A percentile compares a stretch with the other conserved stretches of the same genome.
These are phyloP conservation scores for Dendrolimus pini DNA, from an alignment of 2,888 invertebrate genomes.

Conservation along the genomic window DNA sequence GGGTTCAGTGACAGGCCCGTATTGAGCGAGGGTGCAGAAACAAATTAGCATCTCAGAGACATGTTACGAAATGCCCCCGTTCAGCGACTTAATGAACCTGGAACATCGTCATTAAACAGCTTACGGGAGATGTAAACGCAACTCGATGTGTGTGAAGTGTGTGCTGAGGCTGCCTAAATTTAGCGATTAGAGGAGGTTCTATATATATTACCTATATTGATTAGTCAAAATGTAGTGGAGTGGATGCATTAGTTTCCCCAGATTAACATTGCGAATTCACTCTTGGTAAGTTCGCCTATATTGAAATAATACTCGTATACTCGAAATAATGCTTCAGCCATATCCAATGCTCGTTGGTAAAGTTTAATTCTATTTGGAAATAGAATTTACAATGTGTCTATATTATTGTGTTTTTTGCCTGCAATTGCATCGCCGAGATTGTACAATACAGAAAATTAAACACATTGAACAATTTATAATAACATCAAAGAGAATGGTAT, in stretches of 20 bases:
- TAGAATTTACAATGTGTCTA: too few relatives aligned
- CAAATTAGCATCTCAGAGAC: conserved; percentile 72
- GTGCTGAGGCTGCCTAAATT: conserved; percentile 41
- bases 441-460: too few relatives aligned
- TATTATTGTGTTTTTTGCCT: too few relatives aligned
- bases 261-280: not conserved
- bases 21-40: conserved; percentile 62
- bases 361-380: too few relatives aligned
- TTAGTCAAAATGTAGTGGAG: conserved; percentile 20
- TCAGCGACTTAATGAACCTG: conserved; percentile 60
- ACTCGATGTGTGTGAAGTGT: conserved; percentile 22
- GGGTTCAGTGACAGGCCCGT: conserved; percentile 50
- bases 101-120: conserved; percentile 65
- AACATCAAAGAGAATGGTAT: too few relatives aligned
- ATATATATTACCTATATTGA: conserved; percentile 34
- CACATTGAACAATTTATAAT: too few relatives aligned
- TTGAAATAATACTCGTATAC: too few relatives aligned
- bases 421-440: too few relatives aligned
- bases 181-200: conserved; percentile 49
- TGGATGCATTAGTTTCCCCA: conserved; percentile 3
- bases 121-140: conserved; percentile 43
- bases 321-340: too few relatives aligned
- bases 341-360: too few relatives aligned
- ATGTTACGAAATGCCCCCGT: conserved; percentile 54
- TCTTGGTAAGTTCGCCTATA: too few relatives aligned